Evolutionary conservation across 2,888 invertebrate species (phyloP), one percentile per base, ranked within the genome.

Genomic region (Tryphoninae sp.): DNA sequence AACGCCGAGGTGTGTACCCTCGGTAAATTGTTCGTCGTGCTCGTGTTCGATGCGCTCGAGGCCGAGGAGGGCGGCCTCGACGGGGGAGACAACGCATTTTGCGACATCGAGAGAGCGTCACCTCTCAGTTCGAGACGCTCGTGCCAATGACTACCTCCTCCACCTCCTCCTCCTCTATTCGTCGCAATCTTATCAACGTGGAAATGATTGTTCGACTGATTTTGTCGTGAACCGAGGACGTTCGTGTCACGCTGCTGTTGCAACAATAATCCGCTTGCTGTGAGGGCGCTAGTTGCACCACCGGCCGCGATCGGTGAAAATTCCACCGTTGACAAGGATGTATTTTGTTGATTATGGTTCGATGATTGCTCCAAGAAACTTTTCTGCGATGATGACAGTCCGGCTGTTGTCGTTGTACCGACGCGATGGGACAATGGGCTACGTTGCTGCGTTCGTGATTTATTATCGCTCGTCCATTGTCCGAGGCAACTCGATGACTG

Each of bases 241-340:
- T 19, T 33, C 26, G 58, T 59, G 45, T 69, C 68, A 73, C 62
- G 79, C 55, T 64, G 75, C 19, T 55, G 92, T 93, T 90, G 92
- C 92, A 13, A 45, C 16, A 51, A 26, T 2, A 62, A 9, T 2
- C 33, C 62, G n/a, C 51, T 19, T 2, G 74, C 58, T 92, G 92
- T 90, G 90, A 93, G 92, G 80, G 87, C 85, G 86, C 87, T 84
- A 93, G 92, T 92, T 92, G 93, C 93, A 86, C 86, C 91, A 86
- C 86, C 91, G 92, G 93, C 92, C 94, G 95, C 94, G 92, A 93
- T 92, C 92, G 94, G 92, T 94, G 92, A 90, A 87, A 92, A 94
- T 93, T 95, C 95, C 93, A 95, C 95, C 94, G 94, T 94, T 93
- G 94, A 94, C 94, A 94, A 93, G 95, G 95, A 94, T 95, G 95